Base-by-base conservation (phyloP, 2,113 vertebrate species). In the Tautogolabrus adspersus region DNA sequence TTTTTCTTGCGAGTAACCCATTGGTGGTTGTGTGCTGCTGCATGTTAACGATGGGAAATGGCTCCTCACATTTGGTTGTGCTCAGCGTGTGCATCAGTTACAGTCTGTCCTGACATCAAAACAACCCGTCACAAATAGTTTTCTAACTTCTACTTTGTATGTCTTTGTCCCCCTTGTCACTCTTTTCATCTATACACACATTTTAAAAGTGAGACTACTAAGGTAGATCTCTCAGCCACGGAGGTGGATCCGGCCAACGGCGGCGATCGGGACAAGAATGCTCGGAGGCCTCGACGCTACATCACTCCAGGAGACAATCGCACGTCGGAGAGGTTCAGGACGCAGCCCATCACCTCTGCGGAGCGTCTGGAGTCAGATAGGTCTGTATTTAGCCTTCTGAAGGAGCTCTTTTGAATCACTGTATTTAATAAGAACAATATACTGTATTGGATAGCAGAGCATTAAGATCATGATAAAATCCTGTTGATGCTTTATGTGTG, bases 281-380 rank as follows among this genome's bases (percentile, higher is more conserved):
- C 94, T n/a, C 95, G 97, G 84, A 96, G 92, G 90, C 96, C 97
- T 1, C 96, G 96, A 21, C 95, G 96, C 66, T 99, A 99, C 95
- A 96, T 99, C 87, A 92, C 96, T 86, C 96, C 97, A 69, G 96
- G 97, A 88, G 97, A 99, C 91, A 97, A 90, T 93, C 97, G 97
- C 90, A 96, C 96, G 92, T 96, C 97, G 86, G 97, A 99, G 91
- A 95, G 98, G 91, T 98, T 97, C 95, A 96, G 97, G 93, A 99
- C 98, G 56, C 98, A 99, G 85, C 98, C 98, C 88, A 95, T 99
- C 94, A 99, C 98, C 1, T 99, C 97, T 84, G 97, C 97, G 84
- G 98, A 99, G 91, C 95, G 97, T 79, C 94, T 98, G 91, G 96
- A 98, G 90, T 97, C 96, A 2, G 96, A 98, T 95, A 97, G 98